Percentiles rank a stretch among this genome's conserved stretches.
phyloP scores from a whole-genome alignment of 2,888 invertebrate species.

The Tiliacea citrago region DNA sequence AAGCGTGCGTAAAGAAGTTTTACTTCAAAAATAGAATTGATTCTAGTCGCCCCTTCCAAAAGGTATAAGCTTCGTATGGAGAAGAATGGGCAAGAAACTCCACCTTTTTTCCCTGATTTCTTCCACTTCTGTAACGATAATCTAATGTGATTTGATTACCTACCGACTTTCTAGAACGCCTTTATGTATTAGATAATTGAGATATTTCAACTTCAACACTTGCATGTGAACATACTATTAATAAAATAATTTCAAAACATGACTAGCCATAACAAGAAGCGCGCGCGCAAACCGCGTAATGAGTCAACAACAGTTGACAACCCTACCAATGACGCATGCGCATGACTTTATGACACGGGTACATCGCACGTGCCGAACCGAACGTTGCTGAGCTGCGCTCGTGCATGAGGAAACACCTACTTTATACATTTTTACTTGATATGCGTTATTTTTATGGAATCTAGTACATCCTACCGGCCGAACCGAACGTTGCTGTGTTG shows the following conservation, averaged over 20 bases:
- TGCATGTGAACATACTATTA: neutral
- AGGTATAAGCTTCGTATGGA: too few species aligned
- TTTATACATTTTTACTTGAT: slow-evolving; percentile 45
- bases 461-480: slow-evolving; percentile 58
- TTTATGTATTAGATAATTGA: neutral
- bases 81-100: too few species aligned
- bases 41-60: too few species aligned
- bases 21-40: too few species aligned
- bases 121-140: neutral
- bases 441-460: slow-evolving; percentile 14
- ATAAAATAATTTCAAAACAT: slow-evolving; percentile 27
- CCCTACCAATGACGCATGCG: slow-evolving; percentile 59
- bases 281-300: slow-evolving; percentile 14
- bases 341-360: slow-evolving; percentile 53
- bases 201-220: slow-evolving; percentile 1
- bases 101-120: neutral
- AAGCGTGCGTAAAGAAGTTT: too few species aligned
- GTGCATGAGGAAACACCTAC: slow-evolving; percentile 61
- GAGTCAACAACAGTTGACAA: slow-evolving; percentile 51
- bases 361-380: slow-evolving; percentile 60
- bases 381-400: slow-evolving; percentile 44
- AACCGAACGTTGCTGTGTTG: slow-evolving; percentile 41
- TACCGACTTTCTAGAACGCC: neutral
- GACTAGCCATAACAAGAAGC: slow-evolving; percentile 31
- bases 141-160: too few species aligned